Conservation (phyloP, 1,140 invertebrate species). For the Eubasilissa regina region DNA sequence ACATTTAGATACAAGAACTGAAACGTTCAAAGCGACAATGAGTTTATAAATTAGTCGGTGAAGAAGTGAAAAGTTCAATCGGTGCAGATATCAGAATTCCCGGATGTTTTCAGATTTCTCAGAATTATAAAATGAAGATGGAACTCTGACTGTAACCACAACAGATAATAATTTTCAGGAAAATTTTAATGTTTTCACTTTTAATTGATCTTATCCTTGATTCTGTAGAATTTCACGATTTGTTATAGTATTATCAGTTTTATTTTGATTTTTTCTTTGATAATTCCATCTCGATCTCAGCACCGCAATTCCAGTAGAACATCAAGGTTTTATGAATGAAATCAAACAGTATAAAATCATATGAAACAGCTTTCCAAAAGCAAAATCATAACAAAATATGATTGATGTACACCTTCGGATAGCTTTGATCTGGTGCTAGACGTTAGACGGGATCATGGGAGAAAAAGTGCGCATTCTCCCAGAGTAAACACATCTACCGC, state of each 20-base stretch:
- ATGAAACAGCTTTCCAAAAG: conserved; percentile 29
- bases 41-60: no score
- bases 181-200: no score
- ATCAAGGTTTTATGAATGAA: conserved; percentile 40
- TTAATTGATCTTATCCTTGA: neutral
- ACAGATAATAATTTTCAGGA: no score
- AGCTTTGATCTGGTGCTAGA: conserved; percentile 54
- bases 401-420: conserved; percentile 46
- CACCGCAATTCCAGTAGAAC: neutral
- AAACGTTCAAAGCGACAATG: no score
- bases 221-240: neutral
- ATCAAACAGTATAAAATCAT: conserved; percentile 6
- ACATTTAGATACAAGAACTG: no score
- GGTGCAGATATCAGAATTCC: no score
- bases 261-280: conserved; percentile 1
- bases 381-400: conserved; percentile 48
- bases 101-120: no score
- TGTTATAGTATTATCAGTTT: conserved; percentile 5
- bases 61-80: no score
- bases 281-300: neutral
- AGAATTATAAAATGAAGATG: no score
- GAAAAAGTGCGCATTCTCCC: conserved; percentile 47
- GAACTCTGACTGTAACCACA: no score
- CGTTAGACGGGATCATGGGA: neutral
- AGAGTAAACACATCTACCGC: conserved; percentile 42